Base-by-base conservation (phyloP, 92 coral and sea anemone genomes). In the Paragorgia papillata region DNA sequence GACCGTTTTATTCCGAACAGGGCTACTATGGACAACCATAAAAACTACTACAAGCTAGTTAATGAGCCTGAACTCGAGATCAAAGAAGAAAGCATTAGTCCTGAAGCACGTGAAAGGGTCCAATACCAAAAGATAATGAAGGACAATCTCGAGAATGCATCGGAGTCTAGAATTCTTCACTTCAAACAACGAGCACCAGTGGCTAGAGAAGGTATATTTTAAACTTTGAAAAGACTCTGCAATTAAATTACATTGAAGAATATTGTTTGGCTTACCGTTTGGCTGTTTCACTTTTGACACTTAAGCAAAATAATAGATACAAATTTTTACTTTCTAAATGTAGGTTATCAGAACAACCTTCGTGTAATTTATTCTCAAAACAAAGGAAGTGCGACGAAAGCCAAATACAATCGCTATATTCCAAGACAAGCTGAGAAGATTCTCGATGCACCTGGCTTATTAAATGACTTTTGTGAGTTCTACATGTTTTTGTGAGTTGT, bases 1-100 rank as follows among this genome's bases (percentile, higher is more conserved):
- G 98, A 94, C 73, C 89, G 97, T 43, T 94, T 94, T 62, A 94
- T 94, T 39, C 95, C 98, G 54, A 89, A 53, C 84, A 89, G 98
- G 53, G 75, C 84, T 56, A 78, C 57, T 32, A 66, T 65, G 35
- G 97, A 94, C 74, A 82, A 84, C 48, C 97, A 94, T 22, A 91
- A 97, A 91, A 87, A 91, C 62, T 93, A 94, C 79, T 91, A 76
- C 74, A 97, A 94, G 57, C 41, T 94, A 17, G 75, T 91, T 20
- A 89, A 89, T 10, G 91, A 87, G 34, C 53, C 26, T 31, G 82
- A 75, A 0, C 14, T 61, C 19, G 79, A 59, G 3, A 51, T 80
- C 21, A 67, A 75, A 7, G 79, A 76, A 51, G 89, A 81, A 8
- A 85, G 66, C 39, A 70, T 66, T 22, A 56, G 76, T 17, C 97